phyloP scores from a whole-genome alignment of 1,140 invertebrate species.

The Argopecten irradians region DNA sequence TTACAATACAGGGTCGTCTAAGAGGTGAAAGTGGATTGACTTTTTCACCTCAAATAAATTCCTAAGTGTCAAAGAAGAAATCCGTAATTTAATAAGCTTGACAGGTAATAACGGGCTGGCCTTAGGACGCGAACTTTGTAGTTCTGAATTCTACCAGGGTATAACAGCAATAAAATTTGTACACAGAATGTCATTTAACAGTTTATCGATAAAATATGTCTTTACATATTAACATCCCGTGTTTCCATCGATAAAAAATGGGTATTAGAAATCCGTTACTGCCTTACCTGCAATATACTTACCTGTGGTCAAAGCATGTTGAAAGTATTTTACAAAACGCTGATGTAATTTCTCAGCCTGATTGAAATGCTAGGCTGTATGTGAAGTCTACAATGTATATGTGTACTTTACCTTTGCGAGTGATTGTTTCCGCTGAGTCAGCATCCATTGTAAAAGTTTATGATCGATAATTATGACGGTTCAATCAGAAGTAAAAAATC shows the following conservation, averaged over 20 bases:
- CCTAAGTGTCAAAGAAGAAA: not conserved
- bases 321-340: not conserved
- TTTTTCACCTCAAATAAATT: conserved; percentile 3
- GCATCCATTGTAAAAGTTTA: no score
- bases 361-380: not conserved
- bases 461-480: no score
- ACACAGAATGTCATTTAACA: not conserved
- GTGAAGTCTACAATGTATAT: not conserved
- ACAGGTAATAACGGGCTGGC: not conserved
- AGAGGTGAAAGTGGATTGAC: not conserved
- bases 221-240: not conserved
- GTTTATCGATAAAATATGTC: not conserved
- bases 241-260: not conserved
- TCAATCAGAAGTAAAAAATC: no score
- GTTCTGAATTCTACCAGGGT: not conserved
- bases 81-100: not conserved
- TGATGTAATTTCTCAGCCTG: not conserved
- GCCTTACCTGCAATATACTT: not conserved
- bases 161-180: not conserved
- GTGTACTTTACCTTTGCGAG: no score
- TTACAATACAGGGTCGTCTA: not conserved
- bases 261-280: not conserved
- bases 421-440: no score
- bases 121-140: not conserved
- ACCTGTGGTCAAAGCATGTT: not conserved